Evolutionary conservation across 1,140 invertebrate genomes (phyloP).

Genomic region (Wiebesia pumilae): DNA sequence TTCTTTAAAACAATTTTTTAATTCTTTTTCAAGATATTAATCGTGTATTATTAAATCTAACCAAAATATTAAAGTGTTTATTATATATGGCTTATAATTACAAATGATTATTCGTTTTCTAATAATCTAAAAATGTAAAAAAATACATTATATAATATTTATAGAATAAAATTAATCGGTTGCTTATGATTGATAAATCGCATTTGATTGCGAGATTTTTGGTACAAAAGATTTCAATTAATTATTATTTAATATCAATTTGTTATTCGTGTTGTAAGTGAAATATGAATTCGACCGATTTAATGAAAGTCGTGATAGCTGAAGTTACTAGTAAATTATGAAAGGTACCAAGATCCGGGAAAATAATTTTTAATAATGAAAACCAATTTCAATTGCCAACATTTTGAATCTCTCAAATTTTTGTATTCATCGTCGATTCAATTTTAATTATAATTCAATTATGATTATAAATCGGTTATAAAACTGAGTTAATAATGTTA

Average conservation of each 20-base stretch:
- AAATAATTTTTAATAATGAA: background rate
- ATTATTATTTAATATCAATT: background rate
- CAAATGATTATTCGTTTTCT: no score
- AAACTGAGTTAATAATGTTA: background rate
- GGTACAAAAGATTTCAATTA: background rate
- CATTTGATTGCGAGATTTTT: background rate
- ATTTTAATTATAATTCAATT: background rate
- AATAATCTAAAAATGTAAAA: no score
- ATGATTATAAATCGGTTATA: background rate
- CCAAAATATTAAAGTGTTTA: no score
- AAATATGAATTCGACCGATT: background rate
- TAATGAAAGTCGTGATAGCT: background rate
- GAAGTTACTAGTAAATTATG: background rate
- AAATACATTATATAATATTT: no score
- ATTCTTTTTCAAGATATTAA: no score
- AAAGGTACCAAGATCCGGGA: background rate
- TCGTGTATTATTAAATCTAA: no score
- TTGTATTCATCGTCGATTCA: background rate
- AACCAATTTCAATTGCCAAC: background rate
- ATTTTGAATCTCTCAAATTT: background rate
- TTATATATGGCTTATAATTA: no score
- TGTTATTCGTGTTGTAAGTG: background rate
- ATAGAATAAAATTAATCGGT: background rate
- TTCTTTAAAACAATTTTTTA: no score
- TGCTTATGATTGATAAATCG: background rate